These are phyloP conservation scores for Tamandua tetradactyla DNA, from an alignment of 2,797 vertebrate genomes.

Conservation along the genomic window DNA sequence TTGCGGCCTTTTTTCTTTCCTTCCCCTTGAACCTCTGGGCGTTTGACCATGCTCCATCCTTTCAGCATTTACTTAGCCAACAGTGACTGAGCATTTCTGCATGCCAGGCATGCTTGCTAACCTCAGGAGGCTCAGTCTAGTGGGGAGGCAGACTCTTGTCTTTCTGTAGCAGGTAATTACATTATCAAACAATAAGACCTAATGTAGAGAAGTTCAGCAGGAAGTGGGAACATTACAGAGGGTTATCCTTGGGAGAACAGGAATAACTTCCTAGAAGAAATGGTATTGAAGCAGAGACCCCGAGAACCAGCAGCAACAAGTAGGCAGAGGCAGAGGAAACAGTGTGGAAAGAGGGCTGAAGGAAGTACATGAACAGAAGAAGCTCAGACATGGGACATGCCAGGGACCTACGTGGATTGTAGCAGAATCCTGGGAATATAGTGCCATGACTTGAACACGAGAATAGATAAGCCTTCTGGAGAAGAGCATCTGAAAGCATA, in stretches of 20 bases:
- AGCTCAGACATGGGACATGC: not conserved
- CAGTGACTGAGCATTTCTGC: not conserved
- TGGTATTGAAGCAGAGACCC: not conserved
- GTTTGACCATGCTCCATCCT: not conserved
- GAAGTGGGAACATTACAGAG: not conserved
- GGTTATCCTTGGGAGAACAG: not conserved
- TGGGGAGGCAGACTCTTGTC: not conserved
- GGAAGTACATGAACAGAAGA: not conserved
- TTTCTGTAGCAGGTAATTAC: not conserved
- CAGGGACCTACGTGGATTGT: not conserved
- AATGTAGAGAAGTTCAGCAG: not conserved
- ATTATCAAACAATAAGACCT: not conserved
- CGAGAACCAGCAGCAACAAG: not conserved
- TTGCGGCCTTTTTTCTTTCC: not conserved
- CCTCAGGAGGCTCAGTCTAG: accelerated
- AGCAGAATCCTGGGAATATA: not conserved
- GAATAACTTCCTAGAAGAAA: not conserved
- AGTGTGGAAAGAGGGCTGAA: accelerated
- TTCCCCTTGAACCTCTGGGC: not conserved
- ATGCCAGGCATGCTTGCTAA: not conserved
- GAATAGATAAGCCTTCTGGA: not conserved
- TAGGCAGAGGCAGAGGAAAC: not conserved
- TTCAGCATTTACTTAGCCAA: not conserved
- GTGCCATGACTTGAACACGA: not conserved
- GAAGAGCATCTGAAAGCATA: slow-evolving; percentile 50